Percentiles rank a stretch among this genome's conserved stretches.
phyloP scores from a whole-genome alignment of 1,140 invertebrate genomes.

The Dolichoris vasculosae region DNA sequence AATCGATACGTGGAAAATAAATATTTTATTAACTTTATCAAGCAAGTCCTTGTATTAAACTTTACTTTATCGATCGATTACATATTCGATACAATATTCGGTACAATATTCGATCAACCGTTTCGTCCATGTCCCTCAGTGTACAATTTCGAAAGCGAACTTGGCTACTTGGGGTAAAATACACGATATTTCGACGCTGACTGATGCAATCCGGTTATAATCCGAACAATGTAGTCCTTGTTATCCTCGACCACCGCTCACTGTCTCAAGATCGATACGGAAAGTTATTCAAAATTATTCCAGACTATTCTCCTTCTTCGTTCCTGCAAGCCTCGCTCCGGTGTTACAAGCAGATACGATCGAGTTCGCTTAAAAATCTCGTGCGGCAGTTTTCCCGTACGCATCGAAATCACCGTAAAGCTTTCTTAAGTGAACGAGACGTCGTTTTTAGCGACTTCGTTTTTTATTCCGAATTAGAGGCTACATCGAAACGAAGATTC shows the following conservation, averaged over 20 bases:
- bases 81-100: too few relatives aligned
- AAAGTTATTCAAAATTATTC: background rate
- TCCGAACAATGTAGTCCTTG: background rate
- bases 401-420: too few relatives aligned
- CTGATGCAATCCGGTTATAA: too few relatives aligned
- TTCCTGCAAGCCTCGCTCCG: background rate
- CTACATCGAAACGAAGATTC: background rate
- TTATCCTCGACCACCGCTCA: too few relatives aligned
- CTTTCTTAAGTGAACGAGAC: too few relatives aligned
- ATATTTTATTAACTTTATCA: background rate
- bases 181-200: background rate
- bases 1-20: background rate
- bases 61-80: background rate
- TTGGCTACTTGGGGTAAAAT: background rate
- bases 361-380: background rate
- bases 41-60: background rate
- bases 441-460: too few relatives aligned
- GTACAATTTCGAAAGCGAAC: background rate
- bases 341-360: background rate
- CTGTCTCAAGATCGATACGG: background rate
- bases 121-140: background rate
- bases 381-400: too few relatives aligned
- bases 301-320: background rate
- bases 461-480: too few relatives aligned
- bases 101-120: background rate